phyloP scores from a whole-genome alignment of 2,888 invertebrate species.

The Aphodius sticticus region DNA sequence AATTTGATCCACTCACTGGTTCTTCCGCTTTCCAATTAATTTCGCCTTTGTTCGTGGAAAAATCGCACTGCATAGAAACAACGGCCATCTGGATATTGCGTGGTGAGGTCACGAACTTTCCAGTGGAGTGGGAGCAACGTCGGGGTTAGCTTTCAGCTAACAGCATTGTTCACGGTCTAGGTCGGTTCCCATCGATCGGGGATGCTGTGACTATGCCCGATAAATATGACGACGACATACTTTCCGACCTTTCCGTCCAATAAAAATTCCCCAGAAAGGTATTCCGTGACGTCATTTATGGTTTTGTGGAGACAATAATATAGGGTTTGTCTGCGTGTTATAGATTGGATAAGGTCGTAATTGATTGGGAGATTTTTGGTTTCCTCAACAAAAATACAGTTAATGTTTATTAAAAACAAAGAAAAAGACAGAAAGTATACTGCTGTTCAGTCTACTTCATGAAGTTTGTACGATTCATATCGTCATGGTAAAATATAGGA shows the following conservation, averaged over 20 bases:
- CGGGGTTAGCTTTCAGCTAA: neutral
- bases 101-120: neutral
- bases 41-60: neutral
- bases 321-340: neutral
- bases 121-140: neutral
- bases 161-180: slow-evolving; percentile 42
- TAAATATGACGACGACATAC: neutral
- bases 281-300: neutral
- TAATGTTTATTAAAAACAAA: too few relatives aligned
- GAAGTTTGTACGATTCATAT: too few relatives aligned
- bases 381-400: too few relatives aligned
- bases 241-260: neutral
- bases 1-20: neutral
- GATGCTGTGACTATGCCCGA: slow-evolving; percentile 39
- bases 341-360: too few relatives aligned
- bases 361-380: too few relatives aligned
- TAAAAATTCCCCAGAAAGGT: neutral
- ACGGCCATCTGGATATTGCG: neutral
- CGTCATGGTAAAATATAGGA: too few relatives aligned
- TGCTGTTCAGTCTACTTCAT: too few relatives aligned
- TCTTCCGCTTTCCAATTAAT: neutral
- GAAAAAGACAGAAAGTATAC: too few relatives aligned
- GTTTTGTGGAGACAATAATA: neutral
- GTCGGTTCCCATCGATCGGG: slow-evolving; percentile 43
- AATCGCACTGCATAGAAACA: neutral